Evolutionary conservation across 2,113 vertebrate species (phyloP).

Genomic region (Lonchura striata): DNA sequence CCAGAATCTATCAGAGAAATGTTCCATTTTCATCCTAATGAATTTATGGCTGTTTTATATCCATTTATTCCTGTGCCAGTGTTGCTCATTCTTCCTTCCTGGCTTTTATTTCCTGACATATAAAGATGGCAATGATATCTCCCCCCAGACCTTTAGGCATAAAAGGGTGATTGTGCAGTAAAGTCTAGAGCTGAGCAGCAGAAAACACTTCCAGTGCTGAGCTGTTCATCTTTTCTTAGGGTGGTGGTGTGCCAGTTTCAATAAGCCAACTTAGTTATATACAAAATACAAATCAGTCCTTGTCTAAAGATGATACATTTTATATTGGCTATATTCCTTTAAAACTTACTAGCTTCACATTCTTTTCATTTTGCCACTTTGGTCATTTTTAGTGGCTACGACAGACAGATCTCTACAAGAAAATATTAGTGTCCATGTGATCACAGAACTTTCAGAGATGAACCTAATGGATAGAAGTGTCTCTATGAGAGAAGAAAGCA

Average conservation of each 20-base stretch:
- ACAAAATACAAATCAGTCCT: neutral
- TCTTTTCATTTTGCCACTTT: neutral
- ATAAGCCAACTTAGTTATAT: neutral
- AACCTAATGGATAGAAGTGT: neutral
- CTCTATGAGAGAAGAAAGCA: neutral
- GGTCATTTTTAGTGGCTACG: fast-evolving
- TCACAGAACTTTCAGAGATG: neutral
- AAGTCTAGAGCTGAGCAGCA: neutral
- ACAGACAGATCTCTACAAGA: neutral
- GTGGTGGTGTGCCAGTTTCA: neutral
- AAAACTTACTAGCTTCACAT: neutral
- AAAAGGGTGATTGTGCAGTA: neutral
- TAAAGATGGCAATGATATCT: neutral
- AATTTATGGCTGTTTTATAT: neutral
- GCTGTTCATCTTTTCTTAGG: neutral
- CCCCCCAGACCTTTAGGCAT: neutral
- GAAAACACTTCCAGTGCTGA: neutral
- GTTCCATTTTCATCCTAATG: neutral
- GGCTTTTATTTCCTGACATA: neutral
- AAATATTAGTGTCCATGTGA: neutral
- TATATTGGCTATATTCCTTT: neutral
- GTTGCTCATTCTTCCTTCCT: neutral
- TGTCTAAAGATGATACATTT: neutral
- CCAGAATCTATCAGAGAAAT: neutral
- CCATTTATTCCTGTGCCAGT: neutral